These are phyloP conservation scores for Stichodactyla mertensii DNA, from an alignment of 64 coral and sea anemone genomes.

Conservation along the genomic window DNA sequence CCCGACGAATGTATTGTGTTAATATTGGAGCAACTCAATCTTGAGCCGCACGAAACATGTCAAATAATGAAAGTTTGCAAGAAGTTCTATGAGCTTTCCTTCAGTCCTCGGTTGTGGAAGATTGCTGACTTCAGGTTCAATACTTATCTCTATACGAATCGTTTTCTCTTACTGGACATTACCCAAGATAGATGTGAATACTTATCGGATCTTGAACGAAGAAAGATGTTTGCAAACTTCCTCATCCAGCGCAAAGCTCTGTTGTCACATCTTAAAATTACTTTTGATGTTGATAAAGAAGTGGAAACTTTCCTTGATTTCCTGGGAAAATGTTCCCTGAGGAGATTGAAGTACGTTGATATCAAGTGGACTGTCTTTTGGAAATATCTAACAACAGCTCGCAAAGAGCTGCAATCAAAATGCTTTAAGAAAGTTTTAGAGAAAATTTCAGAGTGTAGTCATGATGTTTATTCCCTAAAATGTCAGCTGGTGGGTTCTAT, in stretches of 20 bases:
- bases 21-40: conserved; percentile 17
- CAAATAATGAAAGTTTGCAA: conserved; percentile 29
- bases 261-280: conserved; percentile 26
- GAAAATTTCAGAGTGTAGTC: conserved; percentile 15
- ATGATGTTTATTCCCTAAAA: conserved; percentile 3
- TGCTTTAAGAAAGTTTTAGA: conserved; percentile 33
- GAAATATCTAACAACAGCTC: not conserved
- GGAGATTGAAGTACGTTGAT: conserved; percentile 36
- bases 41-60: conserved; percentile 28
- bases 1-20: conserved; percentile 53
- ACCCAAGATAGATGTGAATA: conserved; percentile 1
- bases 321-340: conserved; percentile 39
- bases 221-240: conserved; percentile 57
- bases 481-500: conserved; percentile 4
- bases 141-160: not conserved
- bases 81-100: conserved; percentile 36
- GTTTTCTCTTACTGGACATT: not conserved
- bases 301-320: conserved; percentile 25
- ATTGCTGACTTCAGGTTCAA: conserved; percentile 44
- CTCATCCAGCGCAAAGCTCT: conserved; percentile 49
- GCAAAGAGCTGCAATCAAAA: not conserved
- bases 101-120: conserved; percentile 39
- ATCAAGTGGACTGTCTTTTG: conserved; percentile 50
- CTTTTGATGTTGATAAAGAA: conserved; percentile 42
- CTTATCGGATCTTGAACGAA: conserved; percentile 26